A percentile compares a stretch with the other conserved stretches of the same genome.
These are phyloP conservation scores for Eristalis pertinax DNA, from an alignment of 2,888 invertebrate species.

Conservation along the genomic window DNA sequence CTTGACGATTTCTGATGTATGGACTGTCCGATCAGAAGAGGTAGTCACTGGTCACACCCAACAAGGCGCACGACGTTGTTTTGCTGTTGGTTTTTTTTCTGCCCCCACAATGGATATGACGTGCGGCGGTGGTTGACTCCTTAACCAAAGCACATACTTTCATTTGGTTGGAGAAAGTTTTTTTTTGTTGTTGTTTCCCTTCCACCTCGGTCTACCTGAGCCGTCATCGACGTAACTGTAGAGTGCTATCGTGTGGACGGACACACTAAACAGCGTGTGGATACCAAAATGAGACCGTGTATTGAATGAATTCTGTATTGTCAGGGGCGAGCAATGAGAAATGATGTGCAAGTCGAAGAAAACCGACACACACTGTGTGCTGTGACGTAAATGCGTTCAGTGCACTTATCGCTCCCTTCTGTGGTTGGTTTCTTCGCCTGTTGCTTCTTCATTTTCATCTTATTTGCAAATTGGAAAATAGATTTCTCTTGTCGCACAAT, in stretches of 20 bases:
- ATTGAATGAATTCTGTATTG: constrained; percentile 24
- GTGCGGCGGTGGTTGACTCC: constrained; percentile 22
- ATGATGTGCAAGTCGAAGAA: background rate
- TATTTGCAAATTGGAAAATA: constrained; percentile 13
- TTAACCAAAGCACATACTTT: constrained; percentile 51
- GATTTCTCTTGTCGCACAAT: constrained; percentile 22
- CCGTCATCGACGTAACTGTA: background rate
- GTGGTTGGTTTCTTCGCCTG: background rate
- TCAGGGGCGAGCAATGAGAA: background rate
- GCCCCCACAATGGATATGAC: constrained; percentile 16
- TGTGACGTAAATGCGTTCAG: constrained; percentile 29
- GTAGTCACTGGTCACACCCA: constrained; percentile 29
- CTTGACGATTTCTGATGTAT: background rate
- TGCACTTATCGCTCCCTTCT: constrained; percentile 11
- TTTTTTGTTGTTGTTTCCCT: constrained; percentile 4
- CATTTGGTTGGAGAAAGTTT: constrained; percentile 64
- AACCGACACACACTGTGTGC: background rate
- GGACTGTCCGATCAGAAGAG: background rate
- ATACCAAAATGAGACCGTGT: constrained; percentile 23
- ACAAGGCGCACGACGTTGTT: background rate
- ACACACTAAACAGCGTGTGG: background rate
- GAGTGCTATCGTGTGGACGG: constrained; percentile 8
- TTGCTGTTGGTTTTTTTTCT: constrained; percentile 1
- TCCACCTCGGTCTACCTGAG: background rate
- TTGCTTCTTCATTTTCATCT: constrained; percentile 7